Conservation (phyloP, 2,797 vertebrate species). For the Arctocebus calabarensis region DNA sequence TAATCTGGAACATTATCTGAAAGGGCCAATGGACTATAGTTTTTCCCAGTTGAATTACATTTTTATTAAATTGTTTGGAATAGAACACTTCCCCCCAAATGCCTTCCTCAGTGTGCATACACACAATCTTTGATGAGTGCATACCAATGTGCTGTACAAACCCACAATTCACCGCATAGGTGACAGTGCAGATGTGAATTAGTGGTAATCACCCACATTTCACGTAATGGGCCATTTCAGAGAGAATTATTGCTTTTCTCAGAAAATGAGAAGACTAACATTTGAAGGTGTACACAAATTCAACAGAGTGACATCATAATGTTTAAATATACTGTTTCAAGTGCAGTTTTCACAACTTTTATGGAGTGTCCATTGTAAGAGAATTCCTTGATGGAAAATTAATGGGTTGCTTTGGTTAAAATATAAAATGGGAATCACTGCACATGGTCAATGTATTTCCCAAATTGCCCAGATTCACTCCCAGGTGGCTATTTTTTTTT, state of each 20-base stretch:
- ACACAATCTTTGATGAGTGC: constrained; percentile 23
- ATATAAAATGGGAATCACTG: not conserved
- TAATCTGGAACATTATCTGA: constrained; percentile 78
- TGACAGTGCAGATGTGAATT: constrained; percentile 49
- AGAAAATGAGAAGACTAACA: constrained; percentile 22
- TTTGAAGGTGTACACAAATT: constrained; percentile 62
- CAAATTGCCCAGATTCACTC: not conserved
- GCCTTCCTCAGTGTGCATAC: not conserved
- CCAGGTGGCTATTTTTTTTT: not conserved
- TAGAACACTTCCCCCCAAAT: constrained; percentile 70
- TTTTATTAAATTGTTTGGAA: constrained; percentile 82
- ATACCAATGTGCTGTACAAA: not conserved
- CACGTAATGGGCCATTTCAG: constrained; percentile 70
- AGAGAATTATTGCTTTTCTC: constrained; percentile 62
- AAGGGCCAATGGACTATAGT: constrained; percentile 61
- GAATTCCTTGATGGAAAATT: constrained; percentile 39
- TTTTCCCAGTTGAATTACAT: constrained; percentile 74
- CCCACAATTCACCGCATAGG: not conserved
- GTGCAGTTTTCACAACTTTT: constrained; percentile 48
- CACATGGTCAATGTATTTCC: not conserved
- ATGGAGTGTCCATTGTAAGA: constrained; percentile 22
- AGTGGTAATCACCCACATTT: constrained; percentile 62
- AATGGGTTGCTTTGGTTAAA: constrained; percentile 18
- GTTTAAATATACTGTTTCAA: constrained; percentile 46
- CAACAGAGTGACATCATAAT: not conserved